phyloP scores from a whole-genome alignment of 2,113 vertebrate species.

The Ornithorhynchus anatinus region DNA sequence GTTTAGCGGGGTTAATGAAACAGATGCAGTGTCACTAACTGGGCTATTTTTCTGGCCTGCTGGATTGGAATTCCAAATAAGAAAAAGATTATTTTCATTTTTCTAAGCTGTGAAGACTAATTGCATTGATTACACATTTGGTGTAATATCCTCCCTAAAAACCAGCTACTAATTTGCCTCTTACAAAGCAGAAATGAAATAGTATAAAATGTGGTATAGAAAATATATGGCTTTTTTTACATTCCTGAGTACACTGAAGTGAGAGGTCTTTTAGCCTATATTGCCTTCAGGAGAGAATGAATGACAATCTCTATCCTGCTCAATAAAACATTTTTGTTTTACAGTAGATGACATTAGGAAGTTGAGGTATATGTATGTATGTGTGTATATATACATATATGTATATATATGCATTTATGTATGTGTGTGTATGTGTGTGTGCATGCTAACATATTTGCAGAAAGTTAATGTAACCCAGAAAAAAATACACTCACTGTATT shows the following conservation, averaged over 20 bases:
- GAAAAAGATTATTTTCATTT: constrained; percentile 23
- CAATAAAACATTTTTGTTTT: not conserved
- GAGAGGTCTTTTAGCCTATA: not conserved
- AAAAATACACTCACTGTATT: constrained; percentile 53
- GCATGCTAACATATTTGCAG: not conserved
- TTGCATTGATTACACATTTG: no score
- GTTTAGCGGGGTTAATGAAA: constrained; percentile 38
- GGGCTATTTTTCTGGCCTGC: constrained; percentile 48
- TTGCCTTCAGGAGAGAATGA: not conserved
- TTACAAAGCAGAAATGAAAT: no score
- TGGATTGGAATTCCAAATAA: constrained; percentile 33
- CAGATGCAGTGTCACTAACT: constrained; percentile 35
- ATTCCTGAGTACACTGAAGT: constrained; percentile 8
- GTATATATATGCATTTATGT: not conserved
- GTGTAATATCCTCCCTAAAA: no score
- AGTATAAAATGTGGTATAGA: no score
- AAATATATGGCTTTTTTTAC: no score
- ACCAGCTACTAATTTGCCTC: no score
- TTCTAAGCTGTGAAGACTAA: no score
- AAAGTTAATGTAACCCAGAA: constrained; percentile 38
- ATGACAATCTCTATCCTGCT: not conserved
- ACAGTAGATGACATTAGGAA: not conserved
- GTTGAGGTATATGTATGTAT: no score
- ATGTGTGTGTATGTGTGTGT: constrained; percentile 27
- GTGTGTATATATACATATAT: not conserved